Percentiles rank a stretch among this genome's conserved stretches.
Evolutionary conservation across 2,113 vertebrate species (phyloP).

Genomic region (Meles meles): DNA sequence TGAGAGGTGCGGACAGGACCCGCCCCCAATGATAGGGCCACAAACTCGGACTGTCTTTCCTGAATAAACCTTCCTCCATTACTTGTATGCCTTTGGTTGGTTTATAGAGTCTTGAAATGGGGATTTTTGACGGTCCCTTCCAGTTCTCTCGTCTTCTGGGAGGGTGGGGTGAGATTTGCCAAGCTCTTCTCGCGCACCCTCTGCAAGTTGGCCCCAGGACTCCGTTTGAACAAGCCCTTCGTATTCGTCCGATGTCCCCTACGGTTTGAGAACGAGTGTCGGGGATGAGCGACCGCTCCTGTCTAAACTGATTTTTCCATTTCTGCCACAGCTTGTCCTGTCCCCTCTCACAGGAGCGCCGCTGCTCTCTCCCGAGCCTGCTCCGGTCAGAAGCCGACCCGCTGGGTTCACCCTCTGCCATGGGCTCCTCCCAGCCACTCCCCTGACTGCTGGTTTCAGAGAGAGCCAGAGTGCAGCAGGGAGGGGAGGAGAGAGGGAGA

Average conservation of each 20-base stretch:
- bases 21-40: not conserved
- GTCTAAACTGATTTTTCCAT: not conserved
- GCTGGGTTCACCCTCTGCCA: not conserved
- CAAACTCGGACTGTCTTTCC: not conserved
- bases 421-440: not conserved
- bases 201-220: not conserved
- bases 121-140: not conserved
- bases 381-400: not conserved
- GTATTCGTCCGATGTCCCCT: not conserved
- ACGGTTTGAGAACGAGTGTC: not conserved
- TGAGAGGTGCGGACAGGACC: accelerated
- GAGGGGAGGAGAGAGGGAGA: not conserved
- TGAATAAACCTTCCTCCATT: not conserved
- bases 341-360: too few relatives aligned
- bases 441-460: not conserved
- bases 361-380: not conserved
- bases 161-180: not conserved
- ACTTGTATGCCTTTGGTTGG: not conserved
- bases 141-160: not conserved
- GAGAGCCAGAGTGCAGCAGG: not conserved
- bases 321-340: not conserved
- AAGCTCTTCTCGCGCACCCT: not conserved
- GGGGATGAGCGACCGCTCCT: not conserved
- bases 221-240: not conserved
- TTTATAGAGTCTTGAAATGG: not conserved